Percentiles rank a stretch among this genome's conserved stretches.
These are phyloP conservation scores for Leptodactylus fallax DNA, from an alignment of 2,797 vertebrate genomes.

Conservation along the genomic window DNA sequence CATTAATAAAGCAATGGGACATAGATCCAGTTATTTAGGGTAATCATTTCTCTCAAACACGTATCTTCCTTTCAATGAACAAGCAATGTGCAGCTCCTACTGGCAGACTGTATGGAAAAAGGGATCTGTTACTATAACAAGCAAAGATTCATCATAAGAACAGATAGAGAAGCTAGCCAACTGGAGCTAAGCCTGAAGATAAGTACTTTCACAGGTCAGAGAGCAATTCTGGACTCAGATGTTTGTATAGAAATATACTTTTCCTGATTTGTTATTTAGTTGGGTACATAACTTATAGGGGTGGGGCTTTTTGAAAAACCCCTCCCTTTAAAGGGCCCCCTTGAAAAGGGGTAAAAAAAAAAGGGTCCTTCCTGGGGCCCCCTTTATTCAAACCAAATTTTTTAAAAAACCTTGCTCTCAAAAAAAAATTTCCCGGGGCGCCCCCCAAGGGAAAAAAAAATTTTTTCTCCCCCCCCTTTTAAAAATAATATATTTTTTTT, in stretches of 20 bases:
- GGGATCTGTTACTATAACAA: conserved; percentile 26
- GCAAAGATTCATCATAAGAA: conserved; percentile 3
- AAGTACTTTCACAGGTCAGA: conserved; percentile 25
- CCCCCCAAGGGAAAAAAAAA: too few species aligned
- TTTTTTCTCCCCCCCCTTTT: too few species aligned
- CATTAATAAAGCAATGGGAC: neutral
- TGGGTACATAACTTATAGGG: too few species aligned
- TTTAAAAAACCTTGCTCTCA: too few species aligned
- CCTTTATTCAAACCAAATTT: too few species aligned
- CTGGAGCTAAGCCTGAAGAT: neutral
- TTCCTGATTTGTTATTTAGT: neutral
- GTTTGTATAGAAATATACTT: neutral
- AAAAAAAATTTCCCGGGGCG: too few species aligned
- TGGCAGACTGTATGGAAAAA: conserved; percentile 24
- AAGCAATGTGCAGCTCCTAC: neutral
- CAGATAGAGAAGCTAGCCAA: neutral
- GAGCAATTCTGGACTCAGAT: neutral
- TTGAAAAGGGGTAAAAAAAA: too few species aligned
- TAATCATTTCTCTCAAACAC: neutral
- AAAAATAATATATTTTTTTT: too few species aligned
- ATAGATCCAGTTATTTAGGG: neutral
- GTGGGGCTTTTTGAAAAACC: too few species aligned
- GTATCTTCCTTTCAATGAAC: neutral
- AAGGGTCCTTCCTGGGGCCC: too few species aligned
- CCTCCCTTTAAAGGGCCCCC: too few species aligned